Conservation (phyloP, 2,113 vertebrate species). For the Catagonus wagneri region DNA sequence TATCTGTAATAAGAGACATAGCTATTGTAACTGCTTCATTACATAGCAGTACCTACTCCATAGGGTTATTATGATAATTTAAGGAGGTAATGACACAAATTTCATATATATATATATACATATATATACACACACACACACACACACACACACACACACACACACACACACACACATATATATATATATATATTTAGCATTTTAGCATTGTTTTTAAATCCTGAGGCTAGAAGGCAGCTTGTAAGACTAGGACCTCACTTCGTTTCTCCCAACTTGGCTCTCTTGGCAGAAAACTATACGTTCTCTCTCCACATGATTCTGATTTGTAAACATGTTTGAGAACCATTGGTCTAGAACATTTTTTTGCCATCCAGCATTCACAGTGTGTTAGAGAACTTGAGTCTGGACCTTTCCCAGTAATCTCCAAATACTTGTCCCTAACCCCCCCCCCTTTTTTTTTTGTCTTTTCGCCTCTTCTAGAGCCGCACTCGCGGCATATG, state of each 20-base stretch:
- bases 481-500: too few species aligned
- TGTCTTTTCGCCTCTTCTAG: too few species aligned
- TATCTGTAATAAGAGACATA: background rate
- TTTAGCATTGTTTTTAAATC: background rate
- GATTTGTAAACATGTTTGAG: background rate
- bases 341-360: background rate
- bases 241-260: background rate
- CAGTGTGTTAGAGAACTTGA: background rate
- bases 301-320: background rate
- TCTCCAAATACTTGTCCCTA: background rate
- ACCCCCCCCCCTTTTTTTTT: too few species aligned
- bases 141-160: background rate
- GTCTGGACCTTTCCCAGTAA: background rate
- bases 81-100: background rate
- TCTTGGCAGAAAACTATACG: background rate
- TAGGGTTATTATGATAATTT: background rate
- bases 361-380: background rate
- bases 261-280: background rate
- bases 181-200: too few species aligned
- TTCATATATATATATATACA: too few species aligned
- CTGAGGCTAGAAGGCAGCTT: background rate
- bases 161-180: background rate
- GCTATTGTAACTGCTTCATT: background rate
- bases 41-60: background rate
- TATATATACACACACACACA: background rate